Percentiles rank a stretch among this genome's conserved stretches.
Evolutionary conservation across 2,797 vertebrate species (phyloP).

Genomic region (Thaleichthys pacificus): DNA sequence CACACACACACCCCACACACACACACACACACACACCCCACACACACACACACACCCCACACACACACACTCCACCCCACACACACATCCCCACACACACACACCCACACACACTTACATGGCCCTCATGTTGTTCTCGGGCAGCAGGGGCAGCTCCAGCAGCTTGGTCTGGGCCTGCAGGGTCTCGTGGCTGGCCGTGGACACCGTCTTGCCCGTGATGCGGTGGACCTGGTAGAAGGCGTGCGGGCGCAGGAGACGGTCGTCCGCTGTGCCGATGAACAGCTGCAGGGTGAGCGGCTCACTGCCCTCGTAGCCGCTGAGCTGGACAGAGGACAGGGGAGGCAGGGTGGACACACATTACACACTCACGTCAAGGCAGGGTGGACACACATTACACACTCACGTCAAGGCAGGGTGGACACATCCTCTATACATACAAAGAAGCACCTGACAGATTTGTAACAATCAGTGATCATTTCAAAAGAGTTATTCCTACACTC

Average conservation of each 20-base stretch:
- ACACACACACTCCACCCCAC: not conserved
- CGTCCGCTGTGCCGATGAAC: slow-evolving; percentile 98
- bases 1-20: not conserved
- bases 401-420: too few relatives aligned
- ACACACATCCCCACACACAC: not conserved
- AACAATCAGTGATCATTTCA: too few relatives aligned
- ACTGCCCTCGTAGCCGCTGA: slow-evolving; percentile 95
- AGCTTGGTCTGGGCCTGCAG: slow-evolving; percentile 97
- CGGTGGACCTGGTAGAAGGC: slow-evolving; percentile 99
- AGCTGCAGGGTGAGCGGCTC: slow-evolving; percentile 98
- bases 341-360: slow-evolving; percentile 25
- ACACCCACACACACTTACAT: slow-evolving; percentile 80
- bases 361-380: too few relatives aligned
- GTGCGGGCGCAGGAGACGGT: slow-evolving; percentile 96
- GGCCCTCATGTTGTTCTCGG: slow-evolving; percentile 97
- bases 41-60: not conserved
- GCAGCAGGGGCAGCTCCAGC: slow-evolving; percentile 90
- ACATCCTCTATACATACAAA: too few relatives aligned
- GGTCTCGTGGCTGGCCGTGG: slow-evolving; percentile 95
- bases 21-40: too few relatives aligned
- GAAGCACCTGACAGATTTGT: too few relatives aligned
- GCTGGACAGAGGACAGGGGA: slow-evolving; percentile 73
- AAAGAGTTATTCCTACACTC: slow-evolving; percentile 7
- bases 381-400: too few relatives aligned
- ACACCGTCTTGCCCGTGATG: slow-evolving; percentile 98